phyloP scores from a whole-genome alignment of 1,140 invertebrate species.

The Ganaspis sp. region DNA sequence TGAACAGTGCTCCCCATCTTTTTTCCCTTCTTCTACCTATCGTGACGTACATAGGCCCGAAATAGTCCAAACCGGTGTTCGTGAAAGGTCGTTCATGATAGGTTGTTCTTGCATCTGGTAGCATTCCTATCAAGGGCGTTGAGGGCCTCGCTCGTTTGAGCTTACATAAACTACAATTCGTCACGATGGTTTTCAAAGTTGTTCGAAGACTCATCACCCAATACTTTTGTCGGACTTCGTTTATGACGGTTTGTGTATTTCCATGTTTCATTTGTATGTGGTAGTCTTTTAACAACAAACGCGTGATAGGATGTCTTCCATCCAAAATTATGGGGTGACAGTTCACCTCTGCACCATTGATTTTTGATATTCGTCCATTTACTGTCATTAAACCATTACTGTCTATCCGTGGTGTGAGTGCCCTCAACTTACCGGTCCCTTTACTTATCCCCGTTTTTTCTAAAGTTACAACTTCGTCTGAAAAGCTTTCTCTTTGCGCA shows the following conservation, averaged over 20 bases:
- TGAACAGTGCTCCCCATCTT: conserved; percentile 63
- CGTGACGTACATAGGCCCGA: conserved; percentile 57
- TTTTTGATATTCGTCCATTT: background rate
- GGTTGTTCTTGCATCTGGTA: conserved; percentile 49
- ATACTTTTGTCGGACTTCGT: conserved; percentile 48
- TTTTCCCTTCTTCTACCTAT: conserved; percentile 57
- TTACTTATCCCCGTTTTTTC: no score
- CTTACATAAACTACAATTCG: background rate
- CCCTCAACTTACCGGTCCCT: no score
- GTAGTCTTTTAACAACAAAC: conserved; percentile 37
- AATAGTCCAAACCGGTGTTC: conserved; percentile 57
- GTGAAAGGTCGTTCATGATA: conserved; percentile 52
- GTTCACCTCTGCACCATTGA: background rate
- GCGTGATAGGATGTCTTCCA: background rate
- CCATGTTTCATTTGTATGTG: conserved; percentile 41
- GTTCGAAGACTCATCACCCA: conserved; percentile 42
- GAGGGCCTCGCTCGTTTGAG: background rate
- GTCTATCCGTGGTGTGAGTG: no score
- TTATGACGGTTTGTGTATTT: conserved; percentile 45
- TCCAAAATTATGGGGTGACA: background rate
- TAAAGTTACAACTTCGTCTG: no score
- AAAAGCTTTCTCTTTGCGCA: no score
- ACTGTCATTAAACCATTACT: background rate
- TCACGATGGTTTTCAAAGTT: conserved; percentile 27
- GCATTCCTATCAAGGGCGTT: conserved; percentile 40